phyloP scores from a whole-genome alignment of 2,113 vertebrate species.

The Parotia lawesii region DNA sequence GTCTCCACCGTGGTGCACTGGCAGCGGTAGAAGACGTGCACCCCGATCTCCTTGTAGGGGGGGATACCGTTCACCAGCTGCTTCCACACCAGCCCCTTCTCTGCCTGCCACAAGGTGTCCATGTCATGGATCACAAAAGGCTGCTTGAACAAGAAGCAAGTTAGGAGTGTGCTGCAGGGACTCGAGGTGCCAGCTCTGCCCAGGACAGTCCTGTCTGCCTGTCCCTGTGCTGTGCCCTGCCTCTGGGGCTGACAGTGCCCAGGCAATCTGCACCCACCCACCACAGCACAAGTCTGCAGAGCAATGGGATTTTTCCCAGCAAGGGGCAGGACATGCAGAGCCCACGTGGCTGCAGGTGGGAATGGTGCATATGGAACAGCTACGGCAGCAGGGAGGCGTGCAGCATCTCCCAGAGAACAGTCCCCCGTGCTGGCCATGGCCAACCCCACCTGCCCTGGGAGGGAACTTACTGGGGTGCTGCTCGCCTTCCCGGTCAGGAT shows the following conservation, averaged over 20 bases:
- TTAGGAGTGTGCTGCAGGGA: not conserved
- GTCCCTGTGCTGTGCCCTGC: not conserved
- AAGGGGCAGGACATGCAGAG: not conserved
- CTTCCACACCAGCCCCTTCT: slow-evolving; percentile 94
- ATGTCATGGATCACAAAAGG: slow-evolving; percentile 97
- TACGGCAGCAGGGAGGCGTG: not conserved
- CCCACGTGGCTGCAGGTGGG: not conserved
- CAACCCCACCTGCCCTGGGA: not conserved
- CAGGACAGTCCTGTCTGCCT: not conserved
- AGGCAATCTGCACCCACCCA: not conserved
- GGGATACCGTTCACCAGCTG: slow-evolving; percentile 87
- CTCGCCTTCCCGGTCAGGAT: slow-evolving; percentile 93
- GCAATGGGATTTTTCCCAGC: not conserved
- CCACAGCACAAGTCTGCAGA: not conserved
- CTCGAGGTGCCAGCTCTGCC: not conserved
- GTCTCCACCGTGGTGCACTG: slow-evolving; percentile 97
- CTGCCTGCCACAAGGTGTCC: slow-evolving; percentile 93
- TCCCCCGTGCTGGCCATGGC: not conserved
- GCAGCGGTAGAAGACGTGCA: slow-evolving; percentile 97
- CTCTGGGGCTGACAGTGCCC: not conserved
- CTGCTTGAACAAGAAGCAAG: slow-evolving; percentile 69
- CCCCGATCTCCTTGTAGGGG: slow-evolving; percentile 91
- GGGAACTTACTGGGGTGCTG: slow-evolving; percentile 84
- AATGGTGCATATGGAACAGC: not conserved
- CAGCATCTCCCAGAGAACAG: not conserved